Evolutionary conservation across 2,888 invertebrate species (phyloP), one percentile per base, ranked within the genome.

Genomic region (Eupithecia tripunctaria): DNA sequence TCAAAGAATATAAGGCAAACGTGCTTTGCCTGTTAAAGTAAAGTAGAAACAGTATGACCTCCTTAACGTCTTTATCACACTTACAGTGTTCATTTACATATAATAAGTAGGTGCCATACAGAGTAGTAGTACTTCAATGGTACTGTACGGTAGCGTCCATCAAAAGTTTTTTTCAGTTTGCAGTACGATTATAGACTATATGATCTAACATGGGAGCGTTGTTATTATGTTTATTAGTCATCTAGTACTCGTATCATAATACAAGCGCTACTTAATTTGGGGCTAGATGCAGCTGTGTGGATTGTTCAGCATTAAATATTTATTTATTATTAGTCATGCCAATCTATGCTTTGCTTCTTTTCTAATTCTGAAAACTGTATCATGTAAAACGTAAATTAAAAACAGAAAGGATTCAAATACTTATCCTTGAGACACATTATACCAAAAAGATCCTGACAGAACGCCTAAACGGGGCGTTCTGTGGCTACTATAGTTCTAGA

Each of bases 1-100:
- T 36, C 64, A 6, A 67, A 21, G 47, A 67, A 67, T 66, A 66
- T 47, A 51, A 47, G 29, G 47, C 51, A 32, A 51, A 47, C 67
- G 47, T 67, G 36, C 29, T 14, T 51, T 29, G 32, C 25, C 21
- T 67, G 38, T 56, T 56, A 36, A 32, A 32, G 7, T 29, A 36
- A 56, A 4, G 21, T 56, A 67, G 25, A 67, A 67, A 67, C 67
- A 56, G 47, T 27, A 8, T 67, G 67, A 67, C 67, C 67, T 67
- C 56, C 38, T 56, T 67, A 59, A 56, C 27, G 18, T 51, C 67
- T 67, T 67, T 68, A 68, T 59, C 68, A 68, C 56, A 68, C 56
- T 68, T 68, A 56, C 43, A 14, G 6, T 38, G 38, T 21, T 21
- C 10, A 36, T 63, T 36, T 18, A 29, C 12, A 8, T 32, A 29